Evolutionary conservation across 2,113 vertebrate genomes (phyloP), one percentile per base, ranked within the genome.

Genomic region (Tretioscincus oriximinensis): DNA sequence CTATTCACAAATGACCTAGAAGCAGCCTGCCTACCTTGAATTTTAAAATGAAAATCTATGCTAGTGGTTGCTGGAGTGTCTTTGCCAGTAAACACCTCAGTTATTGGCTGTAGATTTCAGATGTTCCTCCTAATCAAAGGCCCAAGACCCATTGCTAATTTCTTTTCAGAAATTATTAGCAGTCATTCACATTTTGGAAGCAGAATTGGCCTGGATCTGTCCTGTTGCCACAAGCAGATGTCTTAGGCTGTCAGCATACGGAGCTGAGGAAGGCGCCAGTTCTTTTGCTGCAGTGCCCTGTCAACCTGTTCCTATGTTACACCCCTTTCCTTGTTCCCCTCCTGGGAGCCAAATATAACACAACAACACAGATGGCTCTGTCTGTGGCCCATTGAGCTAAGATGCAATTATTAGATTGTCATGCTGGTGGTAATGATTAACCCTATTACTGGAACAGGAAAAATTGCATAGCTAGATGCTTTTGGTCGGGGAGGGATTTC

Each of bases 321-420:
- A 70, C 84, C 85, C 85, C 3, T 81, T 89, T 87, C 71, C 88
- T 69, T 82, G 35, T n/a, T 71, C 73, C 49, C 9, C 87, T 90
- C 87, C 85, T 4, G 9, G 89, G 88, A 92, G 78, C n/a, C 72
- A 24, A 73, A 58, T 78, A 76, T 81, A 88, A 74, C 35, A 88
- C 79, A 85, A 72, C 73, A 60, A 78, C 81, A 61, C 94, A 95
- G 92, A 92, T 94, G 93, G 93, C 70, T 71, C 77, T 82, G 78
- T 85, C 87, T 89, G 65, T 88, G 82, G 90, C 80, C 85, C 72
- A 9, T 18, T 86, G 90, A 93, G 92, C 90, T 90, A 89, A 85
- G 90, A 93, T 90, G 93, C 92, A 92, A 92, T 92, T 82, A 92
- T 85, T 29, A 88, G 85, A 85, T 87, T 84, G 85, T 84, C 75